These are phyloP conservation scores for Tragopan temminckii DNA, from an alignment of 2,797 vertebrate species.

Conservation along the genomic window DNA sequence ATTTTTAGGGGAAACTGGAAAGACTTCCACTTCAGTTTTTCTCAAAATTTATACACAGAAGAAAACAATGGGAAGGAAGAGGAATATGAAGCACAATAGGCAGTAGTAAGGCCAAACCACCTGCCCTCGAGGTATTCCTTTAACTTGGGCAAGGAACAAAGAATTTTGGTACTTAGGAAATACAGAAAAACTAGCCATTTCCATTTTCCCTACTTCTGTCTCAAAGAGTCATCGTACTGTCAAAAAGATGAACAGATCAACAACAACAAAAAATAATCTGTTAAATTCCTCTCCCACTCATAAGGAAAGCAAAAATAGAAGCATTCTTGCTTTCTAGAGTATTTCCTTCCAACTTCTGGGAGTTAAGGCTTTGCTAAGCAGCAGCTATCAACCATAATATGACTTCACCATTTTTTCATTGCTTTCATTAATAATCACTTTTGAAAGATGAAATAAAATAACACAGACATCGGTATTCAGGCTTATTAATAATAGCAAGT, in stretches of 20 bases:
- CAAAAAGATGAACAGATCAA: background rate
- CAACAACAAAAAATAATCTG: background rate
- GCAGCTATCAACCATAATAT: background rate
- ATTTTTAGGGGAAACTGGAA: background rate
- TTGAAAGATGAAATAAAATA: background rate
- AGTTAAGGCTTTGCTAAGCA: background rate
- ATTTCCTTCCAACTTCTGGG: background rate
- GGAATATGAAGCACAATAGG: background rate
- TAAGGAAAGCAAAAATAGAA: background rate
- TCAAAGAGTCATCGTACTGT: background rate
- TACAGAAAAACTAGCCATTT: background rate
- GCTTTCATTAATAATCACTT: background rate
- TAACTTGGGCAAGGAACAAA: too few relatives aligned
- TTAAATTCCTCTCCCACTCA: background rate
- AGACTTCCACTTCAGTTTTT: background rate
- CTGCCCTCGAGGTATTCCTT: background rate
- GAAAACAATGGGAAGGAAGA: fast-evolving
- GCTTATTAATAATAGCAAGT: background rate
- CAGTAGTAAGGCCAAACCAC: background rate
- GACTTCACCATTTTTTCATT: background rate
- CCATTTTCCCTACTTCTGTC: background rate
- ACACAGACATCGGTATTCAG: background rate
- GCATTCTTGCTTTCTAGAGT: background rate
- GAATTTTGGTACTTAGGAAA: background rate
- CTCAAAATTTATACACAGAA: background rate